Evolutionary conservation across 1,140 invertebrate species (phyloP).

Genomic region (Neotoxoptera formosana): DNA sequence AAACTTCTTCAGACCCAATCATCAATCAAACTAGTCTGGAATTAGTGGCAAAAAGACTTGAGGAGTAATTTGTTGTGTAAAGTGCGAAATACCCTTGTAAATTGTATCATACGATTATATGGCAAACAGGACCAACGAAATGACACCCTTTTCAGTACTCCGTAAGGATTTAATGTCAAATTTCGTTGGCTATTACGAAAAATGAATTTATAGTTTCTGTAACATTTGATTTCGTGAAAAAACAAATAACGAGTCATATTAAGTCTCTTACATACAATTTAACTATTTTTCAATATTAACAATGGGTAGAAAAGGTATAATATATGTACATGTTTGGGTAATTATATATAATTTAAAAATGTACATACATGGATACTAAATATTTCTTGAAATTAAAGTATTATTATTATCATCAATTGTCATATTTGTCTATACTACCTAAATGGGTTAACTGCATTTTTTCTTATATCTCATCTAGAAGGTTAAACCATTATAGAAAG

Average conservation of each 20-base stretch:
- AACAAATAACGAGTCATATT: background rate
- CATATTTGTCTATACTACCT: no score
- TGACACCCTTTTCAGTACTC: background rate
- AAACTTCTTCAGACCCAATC: background rate
- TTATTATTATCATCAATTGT: no score
- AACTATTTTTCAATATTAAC: background rate
- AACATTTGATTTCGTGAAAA: background rate
- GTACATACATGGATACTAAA: no score
- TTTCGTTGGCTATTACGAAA: background rate
- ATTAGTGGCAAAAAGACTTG: constrained; percentile 12
- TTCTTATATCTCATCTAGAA: no score
- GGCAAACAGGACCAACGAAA: background rate
- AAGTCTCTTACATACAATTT: background rate
- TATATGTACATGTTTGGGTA: background rate
- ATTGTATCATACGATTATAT: background rate
- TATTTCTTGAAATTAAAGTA: no score
- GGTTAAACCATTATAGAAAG: no score
- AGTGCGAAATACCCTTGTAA: background rate
- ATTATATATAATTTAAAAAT: no score
- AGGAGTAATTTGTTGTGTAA: background rate
- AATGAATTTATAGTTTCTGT: background rate
- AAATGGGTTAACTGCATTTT: no score
- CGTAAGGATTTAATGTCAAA: background rate
- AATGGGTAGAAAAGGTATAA: background rate
- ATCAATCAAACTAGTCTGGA: background rate